Conservation (phyloP, 2,888 invertebrate species). For the Stenchaetothrips biformis region DNA sequence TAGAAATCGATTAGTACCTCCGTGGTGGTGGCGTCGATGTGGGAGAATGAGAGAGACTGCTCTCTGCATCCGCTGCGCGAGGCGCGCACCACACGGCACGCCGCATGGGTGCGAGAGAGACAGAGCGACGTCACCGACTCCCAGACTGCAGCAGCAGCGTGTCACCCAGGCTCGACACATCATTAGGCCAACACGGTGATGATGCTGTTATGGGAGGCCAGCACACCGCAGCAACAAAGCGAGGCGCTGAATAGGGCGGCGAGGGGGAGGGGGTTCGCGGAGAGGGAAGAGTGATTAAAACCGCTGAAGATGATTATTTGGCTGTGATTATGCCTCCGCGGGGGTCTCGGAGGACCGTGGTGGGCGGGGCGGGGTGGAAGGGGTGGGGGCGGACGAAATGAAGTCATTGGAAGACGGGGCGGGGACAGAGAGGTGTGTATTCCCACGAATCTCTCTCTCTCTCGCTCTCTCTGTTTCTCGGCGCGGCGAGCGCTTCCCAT, state of each 20-base stretch:
- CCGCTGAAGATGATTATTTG: constrained; percentile 23
- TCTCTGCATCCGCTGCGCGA: too few relatives aligned
- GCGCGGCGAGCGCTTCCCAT: too few relatives aligned
- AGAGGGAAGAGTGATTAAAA: constrained; percentile 14
- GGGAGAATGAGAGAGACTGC: too few relatives aligned
- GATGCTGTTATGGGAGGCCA: neutral
- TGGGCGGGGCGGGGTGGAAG: neutral
- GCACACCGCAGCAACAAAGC: constrained; percentile 8
- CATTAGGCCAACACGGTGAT: too few relatives aligned
- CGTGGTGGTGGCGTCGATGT: too few relatives aligned
- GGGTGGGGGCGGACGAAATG: neutral
- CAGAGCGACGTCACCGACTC: too few relatives aligned
- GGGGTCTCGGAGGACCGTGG: neutral
- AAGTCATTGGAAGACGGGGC: neutral
- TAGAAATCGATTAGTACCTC: too few relatives aligned
- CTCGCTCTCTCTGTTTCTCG: neutral
- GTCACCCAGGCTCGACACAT: too few relatives aligned
- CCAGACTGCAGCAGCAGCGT: too few relatives aligned
- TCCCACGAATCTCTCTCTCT: neutral
- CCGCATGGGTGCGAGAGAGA: too few relatives aligned
- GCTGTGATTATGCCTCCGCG: constrained; percentile 8
- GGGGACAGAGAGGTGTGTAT: neutral
- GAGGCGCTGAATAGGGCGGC: neutral
- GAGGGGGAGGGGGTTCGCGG: neutral
- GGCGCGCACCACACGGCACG: too few relatives aligned